These are phyloP conservation scores for Halictus rubicundus DNA, from an alignment of 1,140 invertebrate species.

Conservation along the genomic window DNA sequence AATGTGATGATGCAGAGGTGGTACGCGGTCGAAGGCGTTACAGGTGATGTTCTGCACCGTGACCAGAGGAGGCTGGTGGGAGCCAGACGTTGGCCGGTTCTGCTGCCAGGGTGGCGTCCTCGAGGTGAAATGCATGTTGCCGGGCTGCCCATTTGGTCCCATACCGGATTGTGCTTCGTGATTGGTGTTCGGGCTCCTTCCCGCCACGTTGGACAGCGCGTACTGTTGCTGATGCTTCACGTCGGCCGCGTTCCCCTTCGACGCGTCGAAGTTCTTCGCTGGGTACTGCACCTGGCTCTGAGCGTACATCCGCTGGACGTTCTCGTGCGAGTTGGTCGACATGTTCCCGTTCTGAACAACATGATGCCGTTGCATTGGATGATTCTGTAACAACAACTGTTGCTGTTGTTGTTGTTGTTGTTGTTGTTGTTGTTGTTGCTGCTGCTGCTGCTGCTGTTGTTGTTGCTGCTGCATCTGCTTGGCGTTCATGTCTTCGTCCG, in stretches of 20 bases:
- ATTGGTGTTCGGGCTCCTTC: constrained; percentile 67
- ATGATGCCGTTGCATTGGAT: constrained; percentile 74
- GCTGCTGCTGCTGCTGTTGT: constrained; percentile 61
- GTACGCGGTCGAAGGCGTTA: constrained; percentile 84
- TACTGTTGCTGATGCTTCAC: constrained; percentile 70
- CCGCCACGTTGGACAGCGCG: constrained; percentile 67
- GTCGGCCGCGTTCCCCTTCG: constrained; percentile 61
- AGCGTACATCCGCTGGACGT: constrained; percentile 82
- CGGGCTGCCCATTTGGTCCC: constrained; percentile 67
- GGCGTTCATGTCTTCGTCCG: constrained; percentile 72
- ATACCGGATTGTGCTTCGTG: constrained; percentile 66
- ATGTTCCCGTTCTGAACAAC: constrained; percentile 72
- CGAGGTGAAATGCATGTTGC: constrained; percentile 74
- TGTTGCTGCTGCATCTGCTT: constrained; percentile 73
- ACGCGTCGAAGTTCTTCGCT: constrained; percentile 68
- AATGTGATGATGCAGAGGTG: constrained; percentile 86
- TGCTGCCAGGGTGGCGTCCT: constrained; percentile 85
- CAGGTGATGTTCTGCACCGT: constrained; percentile 73
- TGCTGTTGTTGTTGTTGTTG: constrained; percentile 70
- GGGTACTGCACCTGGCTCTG: constrained; percentile 81
- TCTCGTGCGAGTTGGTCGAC: constrained; percentile 74
- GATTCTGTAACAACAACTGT: constrained; percentile 75
- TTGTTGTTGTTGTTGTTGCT: constrained; percentile 58
- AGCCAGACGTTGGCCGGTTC: constrained; percentile 75
- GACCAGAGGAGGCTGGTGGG: constrained; percentile 70